Evolutionary conservation across 2,888 invertebrate species (phyloP).

Genomic region (Trichopoda pennipes): DNA sequence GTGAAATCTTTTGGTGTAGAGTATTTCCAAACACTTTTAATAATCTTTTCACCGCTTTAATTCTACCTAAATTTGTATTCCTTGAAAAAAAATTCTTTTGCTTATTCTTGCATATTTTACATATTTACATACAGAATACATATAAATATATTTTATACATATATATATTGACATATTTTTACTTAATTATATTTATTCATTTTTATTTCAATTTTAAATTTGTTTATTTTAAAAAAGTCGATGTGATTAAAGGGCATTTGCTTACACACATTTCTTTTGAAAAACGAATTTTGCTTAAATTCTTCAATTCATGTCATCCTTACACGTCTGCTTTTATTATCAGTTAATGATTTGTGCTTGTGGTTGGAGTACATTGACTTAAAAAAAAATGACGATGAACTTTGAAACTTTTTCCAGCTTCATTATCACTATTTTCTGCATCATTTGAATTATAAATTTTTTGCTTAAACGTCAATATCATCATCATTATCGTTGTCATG

Average conservation of each 20-base stretch:
- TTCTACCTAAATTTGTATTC: slow-evolving; percentile 49
- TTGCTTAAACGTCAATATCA: not conserved
- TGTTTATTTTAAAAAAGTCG: not conserved
- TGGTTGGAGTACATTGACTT: slow-evolving; percentile 27
- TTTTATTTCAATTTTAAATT: not conserved
- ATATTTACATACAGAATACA: slow-evolving; percentile 20
- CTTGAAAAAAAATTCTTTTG: slow-evolving; percentile 9
- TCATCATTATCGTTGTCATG: slow-evolving; percentile 16
- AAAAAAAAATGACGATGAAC: slow-evolving; percentile 36
- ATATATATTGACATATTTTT: not conserved
- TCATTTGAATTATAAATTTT: not conserved
- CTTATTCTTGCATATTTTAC: slow-evolving; percentile 16
- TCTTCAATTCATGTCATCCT: not conserved
- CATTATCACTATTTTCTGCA: slow-evolving; percentile 3
- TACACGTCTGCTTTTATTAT: slow-evolving; percentile 44
- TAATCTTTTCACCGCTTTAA: slow-evolving; percentile 6
- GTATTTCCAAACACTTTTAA: slow-evolving; percentile 6
- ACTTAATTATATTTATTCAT: not conserved
- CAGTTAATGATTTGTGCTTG: slow-evolving; percentile 12
- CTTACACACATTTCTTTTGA: no score
- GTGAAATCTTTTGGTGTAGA: slow-evolving; percentile 10
- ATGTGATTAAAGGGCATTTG: not conserved
- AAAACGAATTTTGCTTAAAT: not conserved
- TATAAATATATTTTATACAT: not conserved
- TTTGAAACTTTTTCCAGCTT: slow-evolving; percentile 4